Evolutionary conservation across 2,888 invertebrate genomes (phyloP), one percentile per base, ranked within the genome.

Genomic region (Caradrina kadenii): DNA sequence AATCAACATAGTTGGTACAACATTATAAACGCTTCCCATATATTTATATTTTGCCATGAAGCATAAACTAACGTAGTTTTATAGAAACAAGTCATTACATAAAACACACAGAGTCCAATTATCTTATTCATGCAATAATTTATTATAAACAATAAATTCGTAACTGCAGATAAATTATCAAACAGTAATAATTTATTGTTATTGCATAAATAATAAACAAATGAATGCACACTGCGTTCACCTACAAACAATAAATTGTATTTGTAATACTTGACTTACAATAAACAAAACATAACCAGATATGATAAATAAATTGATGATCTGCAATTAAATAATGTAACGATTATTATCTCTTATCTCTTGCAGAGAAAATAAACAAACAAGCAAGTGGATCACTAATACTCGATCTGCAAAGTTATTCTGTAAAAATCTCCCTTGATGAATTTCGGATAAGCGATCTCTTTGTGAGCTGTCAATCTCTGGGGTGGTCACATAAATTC

Each of bases 281-380:
- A 17, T 22, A 58, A 58, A 69, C 48, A 71, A 71, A 39, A 62
- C 15, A 69, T 0, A 54, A 15, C 13, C 11, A 48, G 13, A 13
- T 53, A n/a, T 7, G 15, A 49, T 11, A 0, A 39, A 42, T 73
- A n/a, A 17, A 19, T 22, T 39, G 35, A 54, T 22, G 17, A 54
- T 50, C 13, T 31, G n/a, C 21, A 26, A 26, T 26, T 26, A 3
- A 26, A 19, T 35, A n/a, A n/a, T n/a, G n/a, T n/a, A n/a, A n/a
- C n/a, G n/a, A n/a, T n/a, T n/a, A n/a, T n/a, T n/a, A n/a, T 35
- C 7, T 35, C 1, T 35, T 35, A 35, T 35, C 35, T 35, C 35
- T 35, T 35, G 35, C 7, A 8, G 35, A 35, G 35, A 35, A 35
- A 35, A 35, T 7, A 35, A 35, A 35, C 7, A 1, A 35, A 6